Evolutionary conservation across 2,797 vertebrate species (phyloP).

Genomic region (Siniperca scherzeri): DNA sequence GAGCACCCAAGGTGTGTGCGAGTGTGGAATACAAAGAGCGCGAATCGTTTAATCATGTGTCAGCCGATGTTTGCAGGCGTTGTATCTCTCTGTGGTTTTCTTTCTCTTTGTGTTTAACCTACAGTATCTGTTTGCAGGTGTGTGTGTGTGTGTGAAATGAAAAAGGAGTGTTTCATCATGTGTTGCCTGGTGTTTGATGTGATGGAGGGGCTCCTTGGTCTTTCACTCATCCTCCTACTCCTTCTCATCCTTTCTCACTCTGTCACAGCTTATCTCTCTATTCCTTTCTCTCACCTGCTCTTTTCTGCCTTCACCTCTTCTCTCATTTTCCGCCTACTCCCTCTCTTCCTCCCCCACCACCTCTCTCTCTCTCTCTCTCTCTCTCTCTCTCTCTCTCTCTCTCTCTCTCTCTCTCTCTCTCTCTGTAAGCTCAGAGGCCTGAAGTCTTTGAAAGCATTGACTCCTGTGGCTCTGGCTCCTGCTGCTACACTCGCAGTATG

Average conservation of each 20-base stretch:
- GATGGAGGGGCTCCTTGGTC: conserved; percentile 35
- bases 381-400: not conserved
- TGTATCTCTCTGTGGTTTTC: conserved; percentile 12
- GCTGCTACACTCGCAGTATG: conserved; percentile 62
- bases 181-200: conserved; percentile 62
- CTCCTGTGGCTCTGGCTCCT: conserved; percentile 68
- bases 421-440: conserved; percentile 60
- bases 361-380: conserved; percentile 13
- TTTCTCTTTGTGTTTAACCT: conserved; percentile 24
- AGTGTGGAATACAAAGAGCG: conserved; percentile 33
- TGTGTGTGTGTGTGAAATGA: conserved; percentile 10
- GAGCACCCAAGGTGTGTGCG: not conserved
- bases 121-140: conserved; percentile 8
- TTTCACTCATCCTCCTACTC: conserved; percentile 42
- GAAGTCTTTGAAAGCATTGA: conserved; percentile 71
- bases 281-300: conserved; percentile 29
- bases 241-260: conserved; percentile 39
- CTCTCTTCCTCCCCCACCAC: conserved; percentile 8
- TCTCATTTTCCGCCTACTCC: conserved; percentile 14
- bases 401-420: not conserved
- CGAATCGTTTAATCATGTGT: conserved; percentile 44
- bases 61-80: conserved; percentile 31
- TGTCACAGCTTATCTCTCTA: conserved; percentile 29
- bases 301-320: conserved; percentile 38
- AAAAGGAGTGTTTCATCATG: conserved; percentile 59